Conservation (phyloP, 2,113 vertebrate genomes). For the Scytalopus superciliaris region DNA sequence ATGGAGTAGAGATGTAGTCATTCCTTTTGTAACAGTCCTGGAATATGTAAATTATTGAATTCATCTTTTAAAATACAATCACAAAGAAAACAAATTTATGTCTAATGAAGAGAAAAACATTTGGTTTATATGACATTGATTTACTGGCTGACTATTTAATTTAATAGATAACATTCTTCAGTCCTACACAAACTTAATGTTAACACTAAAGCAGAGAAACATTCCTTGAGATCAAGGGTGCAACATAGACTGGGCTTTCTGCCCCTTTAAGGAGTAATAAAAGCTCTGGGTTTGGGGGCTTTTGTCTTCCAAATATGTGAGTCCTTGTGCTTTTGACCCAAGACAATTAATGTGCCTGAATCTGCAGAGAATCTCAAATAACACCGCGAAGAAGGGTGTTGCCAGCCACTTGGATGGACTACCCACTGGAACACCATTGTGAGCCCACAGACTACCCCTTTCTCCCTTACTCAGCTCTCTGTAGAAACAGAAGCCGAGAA, state of each 20-base stretch:
- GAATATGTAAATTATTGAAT: background rate
- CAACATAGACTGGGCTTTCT: background rate
- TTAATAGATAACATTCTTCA: background rate
- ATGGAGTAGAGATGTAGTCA: background rate
- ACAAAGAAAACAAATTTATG: background rate
- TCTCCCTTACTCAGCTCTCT: background rate
- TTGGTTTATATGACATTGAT: background rate
- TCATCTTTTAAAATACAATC: background rate
- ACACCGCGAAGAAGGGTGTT: accelerated
- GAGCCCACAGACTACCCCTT: background rate
- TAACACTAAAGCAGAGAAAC: background rate
- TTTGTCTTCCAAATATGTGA: background rate
- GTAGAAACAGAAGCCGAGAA: background rate
- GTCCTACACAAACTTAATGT: background rate
- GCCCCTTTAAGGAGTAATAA: background rate
- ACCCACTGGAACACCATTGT: background rate
- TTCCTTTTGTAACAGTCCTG: background rate
- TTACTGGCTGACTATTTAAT: constrained; percentile 14
- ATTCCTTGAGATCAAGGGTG: background rate
- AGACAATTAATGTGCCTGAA: background rate
- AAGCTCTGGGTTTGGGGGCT: accelerated
- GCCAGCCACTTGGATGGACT: background rate
- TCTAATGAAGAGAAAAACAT: background rate
- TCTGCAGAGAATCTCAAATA: background rate
- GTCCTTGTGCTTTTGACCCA: background rate